These are phyloP conservation scores for Xenopus borealis DNA, from an alignment of 2,113 vertebrate species.

Conservation along the genomic window DNA sequence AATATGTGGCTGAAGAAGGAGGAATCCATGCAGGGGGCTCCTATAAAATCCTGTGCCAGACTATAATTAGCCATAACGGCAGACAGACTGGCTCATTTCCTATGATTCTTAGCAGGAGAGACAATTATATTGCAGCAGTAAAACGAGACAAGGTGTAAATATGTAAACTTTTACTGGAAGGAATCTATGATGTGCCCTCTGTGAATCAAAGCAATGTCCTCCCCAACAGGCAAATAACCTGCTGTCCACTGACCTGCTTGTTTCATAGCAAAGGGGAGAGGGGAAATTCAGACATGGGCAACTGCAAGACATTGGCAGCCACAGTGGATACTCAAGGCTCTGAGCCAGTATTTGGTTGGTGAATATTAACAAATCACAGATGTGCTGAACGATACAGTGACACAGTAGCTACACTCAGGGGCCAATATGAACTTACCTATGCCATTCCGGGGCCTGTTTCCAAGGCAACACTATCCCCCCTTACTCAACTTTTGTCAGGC, in stretches of 20 bases:
- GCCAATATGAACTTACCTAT: background rate
- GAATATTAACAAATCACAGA: background rate
- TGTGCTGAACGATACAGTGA: background rate
- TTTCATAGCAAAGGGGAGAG: background rate
- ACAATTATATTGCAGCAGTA: conserved; percentile 68
- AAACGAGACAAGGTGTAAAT: conserved; percentile 71
- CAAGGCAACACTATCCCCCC: background rate
- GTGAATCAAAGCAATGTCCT: background rate
- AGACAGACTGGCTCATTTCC: conserved; percentile 68
- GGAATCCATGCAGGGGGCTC: conserved; percentile 54
- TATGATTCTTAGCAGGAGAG: conserved; percentile 74
- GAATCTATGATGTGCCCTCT: conserved; percentile 56
- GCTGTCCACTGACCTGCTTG: background rate
- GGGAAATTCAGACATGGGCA: background rate
- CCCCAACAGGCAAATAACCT: background rate
- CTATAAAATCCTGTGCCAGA: conserved; percentile 60
- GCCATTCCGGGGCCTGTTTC: background rate
- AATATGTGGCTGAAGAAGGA: conserved; percentile 44
- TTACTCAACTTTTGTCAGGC: too few species aligned
- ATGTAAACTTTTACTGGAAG: conserved; percentile 61
- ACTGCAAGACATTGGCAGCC: background rate
- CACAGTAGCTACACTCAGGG: background rate
- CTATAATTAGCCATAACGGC: conserved; percentile 72
- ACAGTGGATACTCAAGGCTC: background rate
- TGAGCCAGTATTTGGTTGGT: background rate